Evolutionary conservation across 2,113 vertebrate species (phyloP).

Genomic region (Scophthalmus maximus): DNA sequence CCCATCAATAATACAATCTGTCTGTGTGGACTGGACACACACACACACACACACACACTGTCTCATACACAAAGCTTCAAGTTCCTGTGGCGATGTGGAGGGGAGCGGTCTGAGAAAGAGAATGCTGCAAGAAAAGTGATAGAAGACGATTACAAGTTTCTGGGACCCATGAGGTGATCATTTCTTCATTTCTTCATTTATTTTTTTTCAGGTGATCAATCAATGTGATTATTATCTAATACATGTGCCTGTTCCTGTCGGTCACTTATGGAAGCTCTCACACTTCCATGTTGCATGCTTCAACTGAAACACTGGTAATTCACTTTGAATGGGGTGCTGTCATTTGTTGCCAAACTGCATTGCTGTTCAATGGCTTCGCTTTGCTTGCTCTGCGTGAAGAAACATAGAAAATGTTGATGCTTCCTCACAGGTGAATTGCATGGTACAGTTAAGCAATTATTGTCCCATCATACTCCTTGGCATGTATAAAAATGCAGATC

Average conservation of each 20-base stretch:
- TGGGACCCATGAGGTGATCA: slow-evolving; percentile 59
- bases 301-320: too few relatives aligned
- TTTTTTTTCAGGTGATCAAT: too few relatives aligned
- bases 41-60: not conserved
- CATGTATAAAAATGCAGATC: too few relatives aligned
- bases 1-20: not conserved
- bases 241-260: not conserved
- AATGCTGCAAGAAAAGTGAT: slow-evolving; percentile 42
- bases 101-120: slow-evolving; percentile 10
- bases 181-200: not conserved
- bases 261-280: not conserved
- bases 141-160: slow-evolving; percentile 41
- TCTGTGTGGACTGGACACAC: not conserved
- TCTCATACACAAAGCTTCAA: slow-evolving; percentile 17
- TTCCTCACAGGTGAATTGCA: too few relatives aligned
- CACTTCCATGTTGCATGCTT: too few relatives aligned
- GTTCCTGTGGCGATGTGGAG: slow-evolving; percentile 43
- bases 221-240: not conserved
- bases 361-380: too few relatives aligned
- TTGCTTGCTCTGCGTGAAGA: too few relatives aligned
- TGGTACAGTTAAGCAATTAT: too few relatives aligned
- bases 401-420: too few relatives aligned
- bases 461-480: too few relatives aligned
- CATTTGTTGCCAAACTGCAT: too few relatives aligned
- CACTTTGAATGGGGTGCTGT: not conserved